phyloP scores from a whole-genome alignment of 2,888 invertebrate genomes.

The Euphydryas editha region DNA sequence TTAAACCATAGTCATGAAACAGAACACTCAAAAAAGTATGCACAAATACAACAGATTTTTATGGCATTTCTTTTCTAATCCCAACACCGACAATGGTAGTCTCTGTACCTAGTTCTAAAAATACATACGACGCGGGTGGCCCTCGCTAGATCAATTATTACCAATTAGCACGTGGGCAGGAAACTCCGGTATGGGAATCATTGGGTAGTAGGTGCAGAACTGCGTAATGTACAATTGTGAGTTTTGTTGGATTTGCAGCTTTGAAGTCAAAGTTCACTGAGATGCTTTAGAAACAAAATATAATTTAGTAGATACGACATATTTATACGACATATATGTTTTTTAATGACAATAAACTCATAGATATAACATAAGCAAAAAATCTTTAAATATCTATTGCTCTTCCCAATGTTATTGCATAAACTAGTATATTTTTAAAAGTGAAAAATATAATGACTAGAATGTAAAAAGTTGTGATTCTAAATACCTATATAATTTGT shows the following conservation, averaged over 20 bases:
- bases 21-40: constrained; percentile 31
- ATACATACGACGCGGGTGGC: constrained; percentile 70
- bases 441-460: too few species aligned
- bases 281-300: too few species aligned
- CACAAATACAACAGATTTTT: constrained; percentile 29
- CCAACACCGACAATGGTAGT: constrained; percentile 37
- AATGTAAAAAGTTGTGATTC: too few species aligned
- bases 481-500: too few species aligned
- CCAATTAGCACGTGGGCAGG: constrained; percentile 70
- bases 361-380: too few species aligned
- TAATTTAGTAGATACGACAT: too few species aligned
- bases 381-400: too few species aligned
- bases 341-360: too few species aligned
- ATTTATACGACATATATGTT: too few species aligned
- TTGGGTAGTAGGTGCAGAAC: constrained; percentile 1
- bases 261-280: too few species aligned
- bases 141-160: constrained; percentile 70
- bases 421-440: too few species aligned
- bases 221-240: constrained; percentile 11
- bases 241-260: constrained; percentile 14
- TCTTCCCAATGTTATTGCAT: too few species aligned
- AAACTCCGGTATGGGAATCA: constrained; percentile 46
- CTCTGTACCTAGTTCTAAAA: constrained; percentile 44
- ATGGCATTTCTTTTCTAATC: constrained; percentile 30
- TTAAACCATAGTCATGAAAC: constrained; percentile 26